phyloP scores from a whole-genome alignment of 92 coral and sea anemone genomes.

The Palythoa grandis region DNA sequence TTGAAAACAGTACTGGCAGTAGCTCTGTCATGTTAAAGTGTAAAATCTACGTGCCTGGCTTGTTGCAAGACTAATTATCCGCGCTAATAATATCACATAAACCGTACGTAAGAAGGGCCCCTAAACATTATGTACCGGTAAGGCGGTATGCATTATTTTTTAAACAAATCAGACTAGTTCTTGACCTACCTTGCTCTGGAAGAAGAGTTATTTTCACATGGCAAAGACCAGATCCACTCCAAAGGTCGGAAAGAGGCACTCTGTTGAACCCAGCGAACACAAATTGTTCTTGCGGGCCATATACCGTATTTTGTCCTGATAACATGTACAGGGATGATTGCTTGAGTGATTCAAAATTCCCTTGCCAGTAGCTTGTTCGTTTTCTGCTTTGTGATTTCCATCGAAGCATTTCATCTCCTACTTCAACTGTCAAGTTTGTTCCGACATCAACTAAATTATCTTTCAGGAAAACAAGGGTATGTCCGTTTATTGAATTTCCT shows the following conservation, averaged over 20 bases:
- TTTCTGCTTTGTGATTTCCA: slow-evolving; percentile 64
- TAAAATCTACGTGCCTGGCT: too few relatives aligned
- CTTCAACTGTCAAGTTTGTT: slow-evolving; percentile 73
- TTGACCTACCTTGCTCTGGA: slow-evolving; percentile 61
- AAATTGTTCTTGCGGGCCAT: slow-evolving; percentile 82
- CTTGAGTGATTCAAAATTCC: slow-evolving; percentile 5
- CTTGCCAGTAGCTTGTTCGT: slow-evolving; percentile 25
- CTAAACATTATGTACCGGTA: not conserved
- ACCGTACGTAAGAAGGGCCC: not conserved
- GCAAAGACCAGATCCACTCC: slow-evolving; percentile 91
- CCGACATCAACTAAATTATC: slow-evolving; percentile 82
- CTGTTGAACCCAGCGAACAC: slow-evolving; percentile 87
- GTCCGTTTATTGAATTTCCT: slow-evolving; percentile 67
- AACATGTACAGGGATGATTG: slow-evolving; percentile 72
- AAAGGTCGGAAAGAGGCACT: slow-evolving; percentile 76
- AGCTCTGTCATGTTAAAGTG: too few relatives aligned
- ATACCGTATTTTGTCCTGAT: slow-evolving; percentile 71
- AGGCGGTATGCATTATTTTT: not conserved
- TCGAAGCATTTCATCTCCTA: slow-evolving; percentile 68
- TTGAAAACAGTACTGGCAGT: too few relatives aligned
- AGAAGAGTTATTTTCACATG: slow-evolving; percentile 73
- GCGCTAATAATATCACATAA: not conserved
- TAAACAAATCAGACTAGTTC: not conserved
- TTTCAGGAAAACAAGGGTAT: slow-evolving; percentile 65
- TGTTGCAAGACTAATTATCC: too few relatives aligned